These are phyloP conservation scores for Bucorvus abyssinicus DNA, from an alignment of 2,797 vertebrate genomes.

Conservation along the genomic window DNA sequence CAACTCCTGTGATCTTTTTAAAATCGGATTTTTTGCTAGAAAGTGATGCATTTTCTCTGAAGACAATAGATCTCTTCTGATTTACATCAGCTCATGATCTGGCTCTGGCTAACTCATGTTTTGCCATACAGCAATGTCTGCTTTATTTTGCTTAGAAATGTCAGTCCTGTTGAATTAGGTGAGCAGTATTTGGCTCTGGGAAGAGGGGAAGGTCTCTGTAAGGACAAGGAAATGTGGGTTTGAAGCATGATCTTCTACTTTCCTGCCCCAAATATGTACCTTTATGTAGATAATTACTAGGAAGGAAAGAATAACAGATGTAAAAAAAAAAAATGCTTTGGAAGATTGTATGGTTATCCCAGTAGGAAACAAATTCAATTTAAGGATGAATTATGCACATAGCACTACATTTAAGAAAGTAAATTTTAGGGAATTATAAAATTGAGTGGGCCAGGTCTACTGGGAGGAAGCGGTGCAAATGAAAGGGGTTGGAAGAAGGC, in stretches of 20 bases:
- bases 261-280: not conserved
- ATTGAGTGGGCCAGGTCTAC: slow-evolving; percentile 15
- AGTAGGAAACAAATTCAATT: slow-evolving; percentile 13
- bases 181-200: not conserved
- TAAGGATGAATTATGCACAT: slow-evolving; percentile 6
- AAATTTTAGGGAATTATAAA: slow-evolving; percentile 45
- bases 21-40: not conserved
- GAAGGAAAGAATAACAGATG: not conserved
- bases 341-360: not conserved
- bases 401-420: slow-evolving; percentile 26
- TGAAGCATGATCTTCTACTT: not conserved
- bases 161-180: not conserved
- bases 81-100: not conserved
- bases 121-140: not conserved
- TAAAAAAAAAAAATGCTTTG: not conserved
- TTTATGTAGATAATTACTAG: not conserved
- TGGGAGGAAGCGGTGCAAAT: slow-evolving; percentile 44
- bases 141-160: not conserved
- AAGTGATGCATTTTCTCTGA: not conserved
- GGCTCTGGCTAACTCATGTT: not conserved
- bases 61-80: not conserved
- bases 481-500: slow-evolving; percentile 13
- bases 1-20: not conserved
- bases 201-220: not conserved
- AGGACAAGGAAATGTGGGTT: not conserved